A percentile compares a stretch with the other conserved stretches of the same genome.
These are phyloP conservation scores for Otis tarda DNA, from an alignment of 2,113 vertebrate species.

Conservation along the genomic window DNA sequence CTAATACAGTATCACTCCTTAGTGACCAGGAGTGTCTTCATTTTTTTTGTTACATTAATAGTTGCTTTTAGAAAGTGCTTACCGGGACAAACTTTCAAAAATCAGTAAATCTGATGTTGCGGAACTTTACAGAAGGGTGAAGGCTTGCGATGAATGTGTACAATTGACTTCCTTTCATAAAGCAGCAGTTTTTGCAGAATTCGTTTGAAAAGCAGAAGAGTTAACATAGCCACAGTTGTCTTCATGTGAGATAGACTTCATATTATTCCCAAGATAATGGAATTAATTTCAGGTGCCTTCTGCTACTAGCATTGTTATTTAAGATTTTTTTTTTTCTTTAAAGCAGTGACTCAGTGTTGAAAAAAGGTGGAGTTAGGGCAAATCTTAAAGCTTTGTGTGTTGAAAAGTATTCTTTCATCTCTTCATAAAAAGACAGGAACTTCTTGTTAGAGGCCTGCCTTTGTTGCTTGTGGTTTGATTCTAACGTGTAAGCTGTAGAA, in stretches of 20 bases:
- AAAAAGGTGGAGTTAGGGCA: not conserved
- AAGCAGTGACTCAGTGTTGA: not conserved
- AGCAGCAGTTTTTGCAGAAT: not conserved
- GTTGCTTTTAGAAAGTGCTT: not conserved
- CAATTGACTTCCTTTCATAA: not conserved
- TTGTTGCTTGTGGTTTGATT: not conserved
- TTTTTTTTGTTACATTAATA: not conserved
- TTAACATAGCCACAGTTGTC: not conserved
- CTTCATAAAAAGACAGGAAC: not conserved
- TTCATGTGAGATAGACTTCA: not conserved
- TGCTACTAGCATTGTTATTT: not conserved
- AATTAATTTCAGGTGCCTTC: not conserved
- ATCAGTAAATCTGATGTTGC: not conserved
- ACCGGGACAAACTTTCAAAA: not conserved
- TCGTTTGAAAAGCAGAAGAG: not conserved
- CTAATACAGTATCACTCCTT: not conserved
- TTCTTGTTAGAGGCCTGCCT: not conserved
- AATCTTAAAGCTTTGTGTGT: not conserved
- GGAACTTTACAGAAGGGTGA: not conserved
- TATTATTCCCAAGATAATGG: not conserved
- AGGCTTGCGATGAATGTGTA: not conserved
- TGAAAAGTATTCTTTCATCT: not conserved
- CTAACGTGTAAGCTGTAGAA: not conserved
- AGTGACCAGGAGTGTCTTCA: not conserved
- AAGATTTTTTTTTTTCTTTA: not conserved